Conservation (phyloP, 2,113 vertebrate species). For the Plecotus auritus region DNA sequence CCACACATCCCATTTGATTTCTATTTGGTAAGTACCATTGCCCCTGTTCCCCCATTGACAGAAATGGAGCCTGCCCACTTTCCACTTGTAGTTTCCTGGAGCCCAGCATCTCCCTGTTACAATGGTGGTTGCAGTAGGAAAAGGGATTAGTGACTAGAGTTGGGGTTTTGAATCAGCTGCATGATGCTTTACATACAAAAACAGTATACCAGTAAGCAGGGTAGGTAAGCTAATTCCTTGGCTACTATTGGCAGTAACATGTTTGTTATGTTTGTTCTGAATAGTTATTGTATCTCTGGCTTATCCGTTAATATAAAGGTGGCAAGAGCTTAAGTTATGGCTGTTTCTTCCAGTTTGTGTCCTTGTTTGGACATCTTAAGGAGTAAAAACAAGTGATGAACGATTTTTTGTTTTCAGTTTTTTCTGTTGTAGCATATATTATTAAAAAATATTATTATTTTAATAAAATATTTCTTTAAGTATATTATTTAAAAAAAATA, state of each 20-base stretch:
- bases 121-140: not conserved
- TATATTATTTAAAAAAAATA: no score
- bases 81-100: not conserved
- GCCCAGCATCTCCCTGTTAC: not conserved
- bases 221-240: not conserved
- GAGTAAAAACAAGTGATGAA: not conserved
- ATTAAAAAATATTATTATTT: no score
- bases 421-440: not conserved
- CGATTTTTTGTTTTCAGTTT: not conserved
- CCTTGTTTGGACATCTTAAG: not conserved
- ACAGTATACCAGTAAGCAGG: not conserved
- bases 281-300: not conserved
- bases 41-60: not conserved
- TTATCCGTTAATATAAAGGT: not conserved
- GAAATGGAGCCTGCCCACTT: not conserved
- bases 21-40: constrained; percentile 89
- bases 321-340: not conserved
- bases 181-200: not conserved
- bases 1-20: constrained; percentile 98
- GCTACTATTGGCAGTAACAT: not conserved
- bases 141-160: not conserved
- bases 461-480: no score
- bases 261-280: not conserved
- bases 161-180: not conserved
- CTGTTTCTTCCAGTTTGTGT: not conserved